Conservation (phyloP, 2,113 vertebrate genomes). For the Brachypteracias leptosomus region DNA sequence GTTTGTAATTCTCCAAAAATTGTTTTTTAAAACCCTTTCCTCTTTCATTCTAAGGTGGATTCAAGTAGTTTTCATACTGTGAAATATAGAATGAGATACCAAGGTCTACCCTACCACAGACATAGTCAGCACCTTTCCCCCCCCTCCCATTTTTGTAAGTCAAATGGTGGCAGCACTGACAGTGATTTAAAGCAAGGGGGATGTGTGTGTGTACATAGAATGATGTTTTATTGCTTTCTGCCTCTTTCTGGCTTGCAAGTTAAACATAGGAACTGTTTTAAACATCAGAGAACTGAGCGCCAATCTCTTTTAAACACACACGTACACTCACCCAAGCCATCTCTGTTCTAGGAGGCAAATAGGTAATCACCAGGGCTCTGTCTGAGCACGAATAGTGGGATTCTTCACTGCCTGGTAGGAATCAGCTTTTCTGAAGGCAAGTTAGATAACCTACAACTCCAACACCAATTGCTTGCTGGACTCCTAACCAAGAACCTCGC, state of each 20-base stretch:
- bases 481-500: not conserved
- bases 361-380: not conserved
- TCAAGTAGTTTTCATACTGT: conserved; percentile 36
- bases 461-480: conserved; percentile 15
- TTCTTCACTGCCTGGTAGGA: conserved; percentile 18
- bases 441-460: not conserved
- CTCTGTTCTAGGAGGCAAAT: not conserved
- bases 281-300: not conserved
- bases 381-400: not conserved
- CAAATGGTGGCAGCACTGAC: not conserved
- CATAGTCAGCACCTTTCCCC: not conserved
- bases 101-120: conserved; percentile 12
- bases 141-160: not conserved
- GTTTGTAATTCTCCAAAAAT: conserved; percentile 12
- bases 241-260: conserved; percentile 5
- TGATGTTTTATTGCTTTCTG: conserved; percentile 19
- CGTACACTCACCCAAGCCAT: not conserved
- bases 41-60: conserved; percentile 1
- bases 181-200: not conserved
- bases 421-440: not conserved
- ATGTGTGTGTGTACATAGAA: not conserved
- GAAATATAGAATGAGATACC: not conserved
- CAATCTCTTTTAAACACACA: not conserved
- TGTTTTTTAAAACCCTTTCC: not conserved
- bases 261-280: conserved; percentile 16